These are phyloP conservation scores for Molossus alvarezi DNA, from an alignment of 2,797 vertebrate species.

Conservation along the genomic window DNA sequence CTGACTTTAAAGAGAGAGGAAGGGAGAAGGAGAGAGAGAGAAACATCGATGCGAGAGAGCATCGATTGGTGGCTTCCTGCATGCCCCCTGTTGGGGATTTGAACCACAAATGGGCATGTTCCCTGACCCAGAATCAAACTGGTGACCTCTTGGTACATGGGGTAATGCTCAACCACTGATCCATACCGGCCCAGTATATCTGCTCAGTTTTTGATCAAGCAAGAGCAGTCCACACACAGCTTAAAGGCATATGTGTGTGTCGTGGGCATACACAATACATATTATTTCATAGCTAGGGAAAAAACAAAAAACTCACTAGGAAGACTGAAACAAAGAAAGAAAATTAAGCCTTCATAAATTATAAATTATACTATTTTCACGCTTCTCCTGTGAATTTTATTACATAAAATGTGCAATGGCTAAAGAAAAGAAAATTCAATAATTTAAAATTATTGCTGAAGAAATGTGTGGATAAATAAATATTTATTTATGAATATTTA, in stretches of 20 bases:
- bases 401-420: constrained; percentile 45
- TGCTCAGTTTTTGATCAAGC: constrained; percentile 65
- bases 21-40: too few relatives aligned
- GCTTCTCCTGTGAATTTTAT: constrained; percentile 29
- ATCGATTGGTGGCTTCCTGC: too few relatives aligned
- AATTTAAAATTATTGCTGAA: constrained; percentile 48
- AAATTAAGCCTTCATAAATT: constrained; percentile 79
- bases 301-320: constrained; percentile 59
- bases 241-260: not conserved
- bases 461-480: not conserved
- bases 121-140: too few relatives aligned
- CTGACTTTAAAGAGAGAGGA: too few relatives aligned
- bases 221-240: not conserved
- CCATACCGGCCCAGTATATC: too few relatives aligned
- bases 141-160: too few relatives aligned
- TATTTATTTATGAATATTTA: not conserved
- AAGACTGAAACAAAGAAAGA: constrained; percentile 72
- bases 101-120: too few relatives aligned
- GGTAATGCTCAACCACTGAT: too few relatives aligned
- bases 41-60: too few relatives aligned
- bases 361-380: constrained; percentile 68
- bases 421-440: constrained; percentile 40
- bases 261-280: not conserved
- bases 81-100: too few relatives aligned
- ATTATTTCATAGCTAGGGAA: constrained; percentile 29